Base-by-base conservation (phyloP, 1,140 invertebrate species). In the Heterodera carotae region DNA sequence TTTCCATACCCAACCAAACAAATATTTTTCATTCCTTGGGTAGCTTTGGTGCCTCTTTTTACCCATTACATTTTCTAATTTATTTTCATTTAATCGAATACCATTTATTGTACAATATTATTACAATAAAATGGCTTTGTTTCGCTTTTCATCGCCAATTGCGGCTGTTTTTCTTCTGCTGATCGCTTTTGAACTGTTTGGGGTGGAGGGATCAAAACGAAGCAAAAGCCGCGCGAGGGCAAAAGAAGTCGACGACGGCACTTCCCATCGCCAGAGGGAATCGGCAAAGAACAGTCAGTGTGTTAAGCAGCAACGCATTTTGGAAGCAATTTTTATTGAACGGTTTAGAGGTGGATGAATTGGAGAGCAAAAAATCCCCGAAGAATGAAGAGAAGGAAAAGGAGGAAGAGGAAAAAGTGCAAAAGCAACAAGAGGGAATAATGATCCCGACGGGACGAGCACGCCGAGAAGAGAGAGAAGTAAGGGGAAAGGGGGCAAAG, bases 331-430 rank as follows among this genome's bases (percentile, higher is more conserved):
- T 36, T 33, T 2, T 25, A 73, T 29, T 59, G 12, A 7, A 27
- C 12, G 4, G 25, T 22, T 29, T 36, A 36, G 64, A 74, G 39
- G 72, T 74, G 31, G 72, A 74, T 2, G 72, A 74, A 34, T 74
- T 74, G 1, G 56, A 74, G 53, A 56, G 64, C 39, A 74, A 74
- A 25, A 74, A 74, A 12, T 29, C 53, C 6, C 39, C 31, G n/a
- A 74, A 64, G n/a, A 64, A 74, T 10, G 72, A 62, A 64, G 34
- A 53, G 29, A 34, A 74, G 64, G 64, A 74, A 64, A 31, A 74
- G 39, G 33, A 74, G 39, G 59, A 62, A n/a, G 25, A 62, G 25
- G 36, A 56, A 0, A 33, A 74, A 25, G 15, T 22, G 36, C 10
- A 62, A 18, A 34, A 66, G 25, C 27, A 18, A 22, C 1, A 70